Percentiles rank a stretch among this genome's conserved stretches.
Evolutionary conservation across 2,113 vertebrate genomes (phyloP).

Genomic region (Ia io): DNA sequence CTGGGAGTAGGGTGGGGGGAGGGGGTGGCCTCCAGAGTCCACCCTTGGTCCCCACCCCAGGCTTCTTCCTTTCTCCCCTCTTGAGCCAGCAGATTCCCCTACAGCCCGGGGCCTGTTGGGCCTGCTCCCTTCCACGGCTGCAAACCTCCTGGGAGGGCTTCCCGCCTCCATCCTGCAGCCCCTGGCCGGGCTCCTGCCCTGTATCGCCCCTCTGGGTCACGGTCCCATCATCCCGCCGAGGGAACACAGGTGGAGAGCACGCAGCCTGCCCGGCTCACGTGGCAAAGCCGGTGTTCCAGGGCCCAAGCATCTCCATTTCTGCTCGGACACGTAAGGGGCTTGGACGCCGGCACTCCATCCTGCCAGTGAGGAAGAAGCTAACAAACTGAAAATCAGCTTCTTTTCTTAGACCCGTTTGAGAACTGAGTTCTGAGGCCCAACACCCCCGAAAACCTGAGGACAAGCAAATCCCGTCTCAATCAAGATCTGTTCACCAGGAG

Average conservation of each 20-base stretch:
- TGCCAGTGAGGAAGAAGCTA: neutral
- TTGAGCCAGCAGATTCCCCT: neutral
- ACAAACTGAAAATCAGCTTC: neutral
- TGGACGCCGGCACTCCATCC: neutral
- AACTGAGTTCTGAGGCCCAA: neutral
- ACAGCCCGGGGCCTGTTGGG: neutral
- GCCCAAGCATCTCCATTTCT: neutral
- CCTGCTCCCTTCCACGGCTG: too few species aligned
- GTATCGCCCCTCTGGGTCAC: fast-evolving
- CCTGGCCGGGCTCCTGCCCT: neutral
- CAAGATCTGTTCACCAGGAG: neutral
- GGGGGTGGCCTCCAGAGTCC: neutral
- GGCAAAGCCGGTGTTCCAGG: fast-evolving
- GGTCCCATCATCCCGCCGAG: fast-evolving
- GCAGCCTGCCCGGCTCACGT: neutral
- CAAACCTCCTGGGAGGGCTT: neutral
- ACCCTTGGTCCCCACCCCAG: neutral
- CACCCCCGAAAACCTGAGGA: neutral
- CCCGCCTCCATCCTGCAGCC: neutral
- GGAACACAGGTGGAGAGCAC: fast-evolving
- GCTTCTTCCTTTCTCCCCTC: neutral
- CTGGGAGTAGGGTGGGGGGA: neutral
- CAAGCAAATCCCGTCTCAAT: too few species aligned
- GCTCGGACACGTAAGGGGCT: fast-evolving
- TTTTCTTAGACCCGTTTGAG: neutral